These are phyloP conservation scores for Marasmarcha lunaedactyla DNA, from an alignment of 2,888 invertebrate genomes.

Conservation along the genomic window DNA sequence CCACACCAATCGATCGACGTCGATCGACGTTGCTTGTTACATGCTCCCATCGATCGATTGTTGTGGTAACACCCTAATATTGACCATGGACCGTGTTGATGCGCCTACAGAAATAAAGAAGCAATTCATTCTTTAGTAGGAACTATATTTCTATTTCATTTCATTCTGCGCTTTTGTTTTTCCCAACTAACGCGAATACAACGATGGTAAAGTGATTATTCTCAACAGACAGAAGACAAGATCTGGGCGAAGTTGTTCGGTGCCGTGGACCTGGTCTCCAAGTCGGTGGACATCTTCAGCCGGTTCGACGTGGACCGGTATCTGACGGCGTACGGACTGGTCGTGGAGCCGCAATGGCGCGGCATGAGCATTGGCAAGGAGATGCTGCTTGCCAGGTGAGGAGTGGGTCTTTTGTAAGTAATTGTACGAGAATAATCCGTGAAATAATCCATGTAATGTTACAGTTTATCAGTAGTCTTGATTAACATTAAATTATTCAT, in stretches of 20 bases:
- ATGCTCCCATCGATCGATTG: neutral
- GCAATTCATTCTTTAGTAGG: neutral
- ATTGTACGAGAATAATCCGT: neutral
- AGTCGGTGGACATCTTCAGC: constrained; percentile 43
- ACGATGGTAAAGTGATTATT: too few species aligned
- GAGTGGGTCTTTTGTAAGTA: constrained; percentile 2
- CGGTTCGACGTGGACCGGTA: constrained; percentile 44
- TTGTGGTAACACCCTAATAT: too few species aligned
- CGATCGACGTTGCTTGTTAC: neutral
- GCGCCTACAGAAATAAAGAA: neutral
- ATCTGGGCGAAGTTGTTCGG: constrained; percentile 53
- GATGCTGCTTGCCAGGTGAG: constrained; percentile 48
- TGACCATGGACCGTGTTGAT: neutral
- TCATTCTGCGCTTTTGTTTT: too few species aligned
- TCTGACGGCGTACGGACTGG: constrained; percentile 56
- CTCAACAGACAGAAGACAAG: constrained; percentile 48
- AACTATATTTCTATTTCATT: neutral
- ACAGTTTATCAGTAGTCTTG: neutral
- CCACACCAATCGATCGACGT: too few species aligned
- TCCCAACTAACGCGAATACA: too few species aligned
- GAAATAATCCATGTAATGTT: neutral
- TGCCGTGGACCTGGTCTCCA: constrained; percentile 49
- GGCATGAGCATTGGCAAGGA: constrained; percentile 51
- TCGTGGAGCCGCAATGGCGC: constrained; percentile 51
- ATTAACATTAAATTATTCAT: neutral